Conservation (phyloP, 2,888 invertebrate genomes). For the Mesoligia furuncula region DNA sequence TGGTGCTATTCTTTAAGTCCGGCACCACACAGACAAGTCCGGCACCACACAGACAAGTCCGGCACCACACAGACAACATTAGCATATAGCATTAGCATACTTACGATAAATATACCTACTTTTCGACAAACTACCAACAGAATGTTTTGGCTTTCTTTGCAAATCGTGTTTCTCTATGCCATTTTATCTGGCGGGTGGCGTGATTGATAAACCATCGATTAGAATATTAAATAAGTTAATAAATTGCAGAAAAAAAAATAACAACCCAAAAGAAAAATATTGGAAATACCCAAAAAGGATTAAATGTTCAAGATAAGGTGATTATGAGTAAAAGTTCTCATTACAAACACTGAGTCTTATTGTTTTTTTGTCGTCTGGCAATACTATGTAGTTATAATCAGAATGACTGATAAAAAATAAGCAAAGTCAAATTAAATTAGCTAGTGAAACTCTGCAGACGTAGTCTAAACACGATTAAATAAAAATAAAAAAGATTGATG, state of each 20-base stretch:
- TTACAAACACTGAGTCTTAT: background rate
- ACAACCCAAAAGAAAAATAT: background rate
- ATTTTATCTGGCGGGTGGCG: conserved; percentile 19
- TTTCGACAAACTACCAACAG: background rate
- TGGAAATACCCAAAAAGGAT: conserved; percentile 20
- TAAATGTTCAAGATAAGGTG: conserved; percentile 8
- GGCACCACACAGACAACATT: no score
- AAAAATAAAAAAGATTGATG: no score
- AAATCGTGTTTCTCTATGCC: background rate
- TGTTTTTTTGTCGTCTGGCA: background rate
- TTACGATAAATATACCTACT: background rate
- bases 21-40: no score
- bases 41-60: no score
- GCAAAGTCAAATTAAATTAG: no score
- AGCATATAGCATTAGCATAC: no score
- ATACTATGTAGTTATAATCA: background rate
- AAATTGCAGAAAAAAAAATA: background rate
- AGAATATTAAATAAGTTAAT: conserved; percentile 1
- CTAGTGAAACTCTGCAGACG: no score
- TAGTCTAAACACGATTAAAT: no score
- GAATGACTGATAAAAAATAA: no score
- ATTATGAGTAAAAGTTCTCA: background rate
- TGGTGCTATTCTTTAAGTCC: no score
- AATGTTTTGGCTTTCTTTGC: background rate
- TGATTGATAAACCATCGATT: conserved; percentile 49